Evolutionary conservation across 1,140 invertebrate genomes (phyloP), one percentile per base, ranked within the genome.

Genomic region (Meloidogyne exigua): DNA sequence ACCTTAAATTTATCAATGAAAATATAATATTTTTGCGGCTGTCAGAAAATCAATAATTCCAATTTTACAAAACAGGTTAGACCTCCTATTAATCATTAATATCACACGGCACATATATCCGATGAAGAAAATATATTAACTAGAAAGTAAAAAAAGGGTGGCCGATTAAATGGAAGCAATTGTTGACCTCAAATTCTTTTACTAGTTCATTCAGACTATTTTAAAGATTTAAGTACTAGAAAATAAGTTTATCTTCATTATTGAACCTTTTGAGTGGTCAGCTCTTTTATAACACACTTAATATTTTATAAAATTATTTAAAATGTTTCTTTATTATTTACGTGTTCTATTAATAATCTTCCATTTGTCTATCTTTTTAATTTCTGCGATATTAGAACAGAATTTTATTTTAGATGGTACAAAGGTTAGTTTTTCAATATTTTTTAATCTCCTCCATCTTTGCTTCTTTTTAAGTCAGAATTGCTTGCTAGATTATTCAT

Each of bases 401-500:
- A 12, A 18, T n/a, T 57, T 15, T 57, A 0, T 5, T n/a, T 57
- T 57, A 57, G 49, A 57, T 57, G n/a, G 5, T n/a, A 57, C 5
- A 57, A 57, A 57, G 49, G 49, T 57, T 9, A n/a, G 21, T 4
- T n/a, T 57, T 15, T 57, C n/a, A 2, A 18, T 13, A 44, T 44
- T 44, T 44, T n/a, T 18, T 26, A 70, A 10, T 3, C 4, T 18
- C 1, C 21, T 76, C 7, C 7, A 32, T 32, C 28, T 32, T 32
- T 7, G 7, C 7, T 32, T 10, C 9, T 39, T 39, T 10, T 79
- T 79, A 25, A 79, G 77, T 36, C 77, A 36, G 68, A 68, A 28
- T 81, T 70, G 44, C 57, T 79, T 39, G 44, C 21, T 3, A 23
- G 66, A 7, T 73, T 79, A 10, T 72, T 79, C 26, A 26, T 79